Percentiles rank a stretch among this genome's conserved stretches.
Conservation (phyloP, 2,113 vertebrate species). For the Elephantulus edwardii region DNA sequence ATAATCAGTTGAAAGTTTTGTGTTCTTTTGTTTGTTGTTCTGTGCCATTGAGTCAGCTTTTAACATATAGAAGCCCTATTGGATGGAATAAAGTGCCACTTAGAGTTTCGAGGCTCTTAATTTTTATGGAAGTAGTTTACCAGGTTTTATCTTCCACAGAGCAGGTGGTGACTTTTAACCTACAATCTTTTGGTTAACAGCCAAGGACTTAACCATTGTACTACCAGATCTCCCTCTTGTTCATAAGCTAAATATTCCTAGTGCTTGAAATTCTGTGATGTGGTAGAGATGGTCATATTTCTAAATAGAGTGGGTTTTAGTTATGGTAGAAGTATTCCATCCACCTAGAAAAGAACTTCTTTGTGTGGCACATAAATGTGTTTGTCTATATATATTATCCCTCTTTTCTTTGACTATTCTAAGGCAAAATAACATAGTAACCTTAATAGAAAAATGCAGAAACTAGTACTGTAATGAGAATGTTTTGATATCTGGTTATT, state of each 20-base stretch:
- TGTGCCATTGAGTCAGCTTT: neutral
- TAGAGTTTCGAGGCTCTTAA: neutral
- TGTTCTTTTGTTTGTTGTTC: neutral
- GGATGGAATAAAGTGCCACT: neutral
- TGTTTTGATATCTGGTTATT: slow-evolving; percentile 6
- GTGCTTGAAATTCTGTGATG: slow-evolving; percentile 29
- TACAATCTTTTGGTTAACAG: neutral
- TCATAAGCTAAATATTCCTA: neutral
- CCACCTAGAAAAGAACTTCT: neutral
- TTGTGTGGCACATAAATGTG: neutral
- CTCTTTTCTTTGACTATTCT: slow-evolving; percentile 26
- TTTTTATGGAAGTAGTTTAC: neutral
- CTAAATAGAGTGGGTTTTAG: neutral
- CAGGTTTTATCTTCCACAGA: neutral
- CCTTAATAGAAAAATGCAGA: slow-evolving; percentile 17
- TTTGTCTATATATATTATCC: neutral
- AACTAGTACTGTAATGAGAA: neutral
- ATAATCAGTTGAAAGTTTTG: neutral
- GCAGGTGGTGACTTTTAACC: neutral
- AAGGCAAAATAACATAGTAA: neutral
- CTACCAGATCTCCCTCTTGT: neutral
- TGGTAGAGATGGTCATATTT: neutral
- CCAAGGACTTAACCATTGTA: neutral
- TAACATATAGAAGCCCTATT: neutral
- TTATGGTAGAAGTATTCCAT: neutral